Base-by-base conservation (phyloP, 2,797 vertebrate species). In the Craterocephalus amniculus region DNA sequence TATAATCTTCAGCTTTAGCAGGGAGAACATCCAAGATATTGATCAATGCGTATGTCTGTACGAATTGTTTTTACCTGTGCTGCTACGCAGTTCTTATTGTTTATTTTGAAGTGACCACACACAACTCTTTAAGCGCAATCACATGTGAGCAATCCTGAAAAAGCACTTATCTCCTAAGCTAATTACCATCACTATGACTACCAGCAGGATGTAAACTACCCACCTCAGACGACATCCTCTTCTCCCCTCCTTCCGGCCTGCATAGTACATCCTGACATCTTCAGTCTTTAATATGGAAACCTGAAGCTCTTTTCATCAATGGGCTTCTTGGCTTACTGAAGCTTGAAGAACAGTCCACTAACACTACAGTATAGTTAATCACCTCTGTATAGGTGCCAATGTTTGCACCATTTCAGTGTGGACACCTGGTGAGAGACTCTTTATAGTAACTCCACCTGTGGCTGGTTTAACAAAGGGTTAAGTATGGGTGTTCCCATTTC, bases 131-230 rank as follows among this genome's bases (percentile, higher is more conserved):
- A 85, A 88, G 76, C 75, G 76, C 74, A 40, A 73, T 87, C 85
- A 89, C 91, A 89, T 90, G 91, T 67, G 65, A 72, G 68, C 67
- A 71, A 87, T 90, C 90, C 89, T 92, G 79, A 93, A 93, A 88
- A 90, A 88, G 88, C 79, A 65, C 81, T 92, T 88, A 94, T 87
- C 92, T 92, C 86, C 83, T 95, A 93, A 95, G 88, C 91, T 87
- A 89, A 93, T 94, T 94, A 95, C 38, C 88, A 78, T 88, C 68
- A 70, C 80, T 70, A 67, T 63, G 81, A 78, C 83, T 67, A 86
- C 68, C 67, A 68, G 73, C 76, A 74, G 79, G 83, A 82, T 70
- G 62, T 51, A 77, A 77, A 88, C 69, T 68, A 72, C 45, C 76
- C 76, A 81, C 72, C 72, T 80, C 22, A 31, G 59, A 38, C 79